Conservation (phyloP, 2,113 vertebrate genomes). For the Cacatua alba region DNA sequence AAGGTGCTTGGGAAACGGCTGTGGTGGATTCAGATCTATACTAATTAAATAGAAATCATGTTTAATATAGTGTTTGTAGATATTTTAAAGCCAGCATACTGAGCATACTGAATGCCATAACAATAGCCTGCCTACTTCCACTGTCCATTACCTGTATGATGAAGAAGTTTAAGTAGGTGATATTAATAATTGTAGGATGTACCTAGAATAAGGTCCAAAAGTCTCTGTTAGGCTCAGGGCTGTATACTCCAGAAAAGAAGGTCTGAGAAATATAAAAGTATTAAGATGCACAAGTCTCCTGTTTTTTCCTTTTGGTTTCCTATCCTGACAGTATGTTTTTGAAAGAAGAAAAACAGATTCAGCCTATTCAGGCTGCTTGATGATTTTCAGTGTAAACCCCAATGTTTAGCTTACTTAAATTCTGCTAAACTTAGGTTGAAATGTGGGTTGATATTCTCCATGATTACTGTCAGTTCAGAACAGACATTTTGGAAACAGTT, state of each 20-base stretch:
- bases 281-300: accelerated
- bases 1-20: not conserved
- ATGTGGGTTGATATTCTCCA: not conserved
- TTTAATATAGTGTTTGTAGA: not conserved
- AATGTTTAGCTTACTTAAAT: not conserved
- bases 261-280: not conserved
- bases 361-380: not conserved
- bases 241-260: not conserved
- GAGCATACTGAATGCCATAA: not conserved
- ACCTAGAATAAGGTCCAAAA: not conserved
- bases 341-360: not conserved
- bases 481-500: not conserved
- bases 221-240: not conserved
- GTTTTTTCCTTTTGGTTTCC: not conserved
- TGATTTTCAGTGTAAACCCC: accelerated
- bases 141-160: not conserved
- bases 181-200: not conserved
- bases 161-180: not conserved
- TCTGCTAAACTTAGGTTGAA: not conserved
- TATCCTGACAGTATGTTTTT: not conserved
- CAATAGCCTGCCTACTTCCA: not conserved
- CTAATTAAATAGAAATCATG: not conserved
- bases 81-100: not conserved
- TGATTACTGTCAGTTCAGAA: not conserved
- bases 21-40: not conserved